A percentile compares a stretch with the other conserved stretches of the same genome.
phyloP scores from a whole-genome alignment of 2,113 vertebrate species.

The Aegypius monachus region DNA sequence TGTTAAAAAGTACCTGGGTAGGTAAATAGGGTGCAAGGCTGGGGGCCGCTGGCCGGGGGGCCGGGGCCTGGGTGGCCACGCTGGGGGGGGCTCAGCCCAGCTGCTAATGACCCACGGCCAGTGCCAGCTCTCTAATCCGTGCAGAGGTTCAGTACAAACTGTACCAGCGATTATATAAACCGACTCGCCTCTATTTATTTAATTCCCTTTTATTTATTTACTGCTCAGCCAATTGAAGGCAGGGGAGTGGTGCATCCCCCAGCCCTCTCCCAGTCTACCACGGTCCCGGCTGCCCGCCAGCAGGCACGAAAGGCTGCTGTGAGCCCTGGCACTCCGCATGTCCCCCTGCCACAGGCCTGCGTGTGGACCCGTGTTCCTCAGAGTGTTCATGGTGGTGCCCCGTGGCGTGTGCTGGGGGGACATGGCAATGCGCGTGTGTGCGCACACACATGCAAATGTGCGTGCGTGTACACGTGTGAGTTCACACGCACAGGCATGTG shows the following conservation, averaged over 20 bases:
- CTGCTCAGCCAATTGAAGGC: constrained; percentile 20
- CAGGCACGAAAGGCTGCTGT: accelerated
- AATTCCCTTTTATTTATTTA: constrained; percentile 65
- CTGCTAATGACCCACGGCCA: constrained; percentile 46
- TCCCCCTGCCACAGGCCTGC: accelerated
- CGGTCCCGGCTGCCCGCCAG: neutral
- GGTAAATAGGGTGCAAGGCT: constrained; percentile 43
- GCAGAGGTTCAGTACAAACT: constrained; percentile 66
- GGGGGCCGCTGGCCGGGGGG: neutral
- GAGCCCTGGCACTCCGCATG: accelerated
- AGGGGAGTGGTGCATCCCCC: constrained; percentile 27
- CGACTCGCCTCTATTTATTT: constrained; percentile 70
- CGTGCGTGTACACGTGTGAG: accelerated
- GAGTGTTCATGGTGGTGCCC: accelerated
- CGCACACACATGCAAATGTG: accelerated
- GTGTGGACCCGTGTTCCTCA: accelerated
- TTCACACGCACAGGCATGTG: accelerated
- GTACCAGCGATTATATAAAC: constrained; percentile 70
- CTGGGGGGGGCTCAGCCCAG: constrained; percentile 26
- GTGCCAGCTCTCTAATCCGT: constrained; percentile 61
- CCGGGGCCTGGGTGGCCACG: accelerated
- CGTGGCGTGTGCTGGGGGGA: accelerated
- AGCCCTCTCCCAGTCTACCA: neutral
- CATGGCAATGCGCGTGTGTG: accelerated
- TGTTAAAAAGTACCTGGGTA: constrained; percentile 41